Percentiles rank a stretch among this genome's conserved stretches.
These are phyloP conservation scores for Noctua pronuba DNA, from an alignment of 2,888 invertebrate species.

Conservation along the genomic window DNA sequence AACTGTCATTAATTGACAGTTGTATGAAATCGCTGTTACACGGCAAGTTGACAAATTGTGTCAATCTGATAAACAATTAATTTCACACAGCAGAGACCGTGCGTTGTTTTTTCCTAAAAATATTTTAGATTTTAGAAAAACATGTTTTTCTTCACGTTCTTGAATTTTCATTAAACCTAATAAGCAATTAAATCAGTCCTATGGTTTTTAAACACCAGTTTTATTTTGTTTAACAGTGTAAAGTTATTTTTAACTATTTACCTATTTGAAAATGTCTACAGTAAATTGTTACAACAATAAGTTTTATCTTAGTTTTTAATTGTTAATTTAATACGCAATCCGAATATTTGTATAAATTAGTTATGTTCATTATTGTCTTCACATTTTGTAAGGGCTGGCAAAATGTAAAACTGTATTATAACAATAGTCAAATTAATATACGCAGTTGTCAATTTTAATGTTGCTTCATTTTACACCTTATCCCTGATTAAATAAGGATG, in stretches of 20 bases:
- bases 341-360: slow-evolving; percentile 34
- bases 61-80: background rate
- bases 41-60: background rate
- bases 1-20: background rate
- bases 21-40: background rate
- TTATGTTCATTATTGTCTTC: slow-evolving; percentile 43
- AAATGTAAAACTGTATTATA: slow-evolving; percentile 81
- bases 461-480: slow-evolving; percentile 65
- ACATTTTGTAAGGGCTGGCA: slow-evolving; percentile 88
- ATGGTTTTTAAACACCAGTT: background rate
- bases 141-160: background rate
- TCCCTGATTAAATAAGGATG: background rate
- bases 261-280: background rate
- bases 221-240: too few species aligned
- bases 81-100: background rate
- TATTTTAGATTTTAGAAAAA: background rate
- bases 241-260: background rate
- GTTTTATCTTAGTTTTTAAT: slow-evolving; percentile 28
- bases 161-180: background rate
- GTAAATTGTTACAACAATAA: slow-evolving; percentile 8
- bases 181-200: slow-evolving; percentile 5
- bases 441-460: slow-evolving; percentile 83
- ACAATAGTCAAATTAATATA: slow-evolving; percentile 79
- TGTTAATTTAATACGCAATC: slow-evolving; percentile 32
- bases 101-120: background rate